Base-by-base conservation (phyloP, 2,797 vertebrate genomes). In the Psittacula derbiana region DNA sequence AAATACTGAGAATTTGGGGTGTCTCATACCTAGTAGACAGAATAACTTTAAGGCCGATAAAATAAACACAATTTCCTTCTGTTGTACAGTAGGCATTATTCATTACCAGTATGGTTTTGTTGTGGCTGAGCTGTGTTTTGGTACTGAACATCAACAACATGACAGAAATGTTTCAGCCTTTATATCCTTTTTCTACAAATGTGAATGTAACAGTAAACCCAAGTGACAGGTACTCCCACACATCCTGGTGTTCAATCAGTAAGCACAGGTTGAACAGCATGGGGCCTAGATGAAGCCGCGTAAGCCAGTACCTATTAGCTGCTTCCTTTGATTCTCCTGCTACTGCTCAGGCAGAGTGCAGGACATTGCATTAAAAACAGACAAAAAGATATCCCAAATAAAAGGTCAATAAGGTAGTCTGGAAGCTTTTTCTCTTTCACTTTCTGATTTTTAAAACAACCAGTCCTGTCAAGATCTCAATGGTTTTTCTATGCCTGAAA, bases 111-210 rank as follows among this genome's bases (percentile, higher is more conserved):
- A 87, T 7, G 57, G 74, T 74, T 93, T 93, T 94, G 73, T 90
- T 88, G 73, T 79, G 87, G 50, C 75, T 88, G 80, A 75, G 70
- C 87, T 88, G 62, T 38, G 43, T 92, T 96, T 90, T 88, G 91
- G 87, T 90, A 65, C 43, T 13, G 17, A 95, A 84, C 86, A 92
- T 88, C 94, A 95, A 72, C 80, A 90, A 92, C 85, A 67, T 76
- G 90, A 95, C 90, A 96, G 85, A 64, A 95, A 53, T 38, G 14
- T 90, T 96, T 93, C 92, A 90, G 64, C 47, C 82, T 85, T 90
- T 84, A 85, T 94, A 57, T 76, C 92, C 86, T 93, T 52, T 67
- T 84, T 31, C 88, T 94, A 53, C 76, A 80, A 70, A 84, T 2
- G 23, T 0, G n/a, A 81, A 41, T 13, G 31, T 62, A 90, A 57